phyloP scores from a whole-genome alignment of 1,140 invertebrate genomes.

The Cydia strobilella region DNA sequence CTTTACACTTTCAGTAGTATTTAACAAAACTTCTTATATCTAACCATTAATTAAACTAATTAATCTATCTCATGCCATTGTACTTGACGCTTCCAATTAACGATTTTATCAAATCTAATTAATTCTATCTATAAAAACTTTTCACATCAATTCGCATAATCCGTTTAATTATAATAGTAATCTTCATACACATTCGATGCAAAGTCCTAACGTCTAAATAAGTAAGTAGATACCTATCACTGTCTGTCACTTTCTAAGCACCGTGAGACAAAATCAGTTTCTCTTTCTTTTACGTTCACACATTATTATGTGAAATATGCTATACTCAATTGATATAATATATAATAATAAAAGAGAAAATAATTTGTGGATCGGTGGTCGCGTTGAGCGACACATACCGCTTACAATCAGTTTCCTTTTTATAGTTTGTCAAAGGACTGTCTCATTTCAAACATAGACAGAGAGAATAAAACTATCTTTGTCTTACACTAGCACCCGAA shows the following conservation, averaged over 20 bases:
- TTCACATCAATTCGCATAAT: not conserved
- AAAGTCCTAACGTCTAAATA: conserved; percentile 21
- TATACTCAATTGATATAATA: conserved; percentile 4
- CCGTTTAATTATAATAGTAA: not conserved
- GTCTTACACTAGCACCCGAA: no score
- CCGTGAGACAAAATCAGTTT: conserved; percentile 21
- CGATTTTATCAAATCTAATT: not conserved
- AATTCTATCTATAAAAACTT: not conserved
- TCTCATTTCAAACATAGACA: no score
- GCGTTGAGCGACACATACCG: not conserved
- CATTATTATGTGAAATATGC: conserved; percentile 25
- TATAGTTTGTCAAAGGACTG: no score
- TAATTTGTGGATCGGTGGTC: not conserved
- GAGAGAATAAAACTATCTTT: no score
- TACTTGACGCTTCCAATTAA: not conserved
- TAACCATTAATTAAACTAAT: not conserved
- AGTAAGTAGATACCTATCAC: conserved; percentile 15
- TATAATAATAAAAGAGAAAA: conserved; percentile 10
- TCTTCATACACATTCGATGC: not conserved
- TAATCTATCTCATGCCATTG: not conserved
- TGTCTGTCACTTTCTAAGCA: conserved; percentile 31
- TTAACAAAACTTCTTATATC: not conserved
- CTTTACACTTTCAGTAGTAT: not conserved
- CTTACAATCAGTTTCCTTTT: not conserved
- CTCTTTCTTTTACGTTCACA: conserved; percentile 27